phyloP scores from a whole-genome alignment of 2,113 vertebrate genomes.

The Leuciscus idus region DNA sequence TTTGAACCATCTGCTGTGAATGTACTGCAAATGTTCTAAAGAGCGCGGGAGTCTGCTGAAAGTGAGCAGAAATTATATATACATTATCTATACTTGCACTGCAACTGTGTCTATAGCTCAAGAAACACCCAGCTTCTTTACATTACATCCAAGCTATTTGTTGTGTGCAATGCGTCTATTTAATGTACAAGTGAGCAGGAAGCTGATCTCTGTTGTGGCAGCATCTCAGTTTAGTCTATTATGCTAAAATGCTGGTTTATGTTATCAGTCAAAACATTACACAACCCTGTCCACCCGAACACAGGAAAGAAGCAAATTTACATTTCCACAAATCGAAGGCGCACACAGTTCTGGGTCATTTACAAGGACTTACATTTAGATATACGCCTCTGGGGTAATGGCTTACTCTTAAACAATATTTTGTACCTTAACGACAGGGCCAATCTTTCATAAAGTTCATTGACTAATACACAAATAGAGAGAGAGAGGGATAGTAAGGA shows the following conservation, averaged over 20 bases:
- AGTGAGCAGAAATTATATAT: no score
- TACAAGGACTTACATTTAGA: background rate
- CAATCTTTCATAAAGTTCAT: slow-evolving; percentile 19
- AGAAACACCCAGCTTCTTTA: background rate
- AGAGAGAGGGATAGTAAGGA: background rate
- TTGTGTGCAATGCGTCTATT: background rate
- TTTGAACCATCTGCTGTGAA: no score
- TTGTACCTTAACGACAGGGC: background rate
- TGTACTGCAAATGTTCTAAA: no score
- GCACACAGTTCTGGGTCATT: background rate
- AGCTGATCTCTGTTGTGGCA: background rate
- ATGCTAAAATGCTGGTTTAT: slow-evolving; percentile 2
- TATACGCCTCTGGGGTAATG: background rate
- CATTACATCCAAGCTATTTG: background rate
- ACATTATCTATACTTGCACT: no score
- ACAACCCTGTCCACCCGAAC: background rate
- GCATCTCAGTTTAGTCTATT: background rate
- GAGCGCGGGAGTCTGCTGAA: no score
- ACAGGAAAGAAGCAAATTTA: background rate
- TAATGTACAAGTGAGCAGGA: background rate
- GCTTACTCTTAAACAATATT: slow-evolving; percentile 14
- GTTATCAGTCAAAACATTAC: slow-evolving; percentile 28
- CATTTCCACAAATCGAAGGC: background rate
- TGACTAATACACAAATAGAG: background rate
- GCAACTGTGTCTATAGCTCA: no score